These are phyloP conservation scores for Pachyseris speciosa DNA, from an alignment of 64 coral and sea anemone genomes.

Conservation along the genomic window DNA sequence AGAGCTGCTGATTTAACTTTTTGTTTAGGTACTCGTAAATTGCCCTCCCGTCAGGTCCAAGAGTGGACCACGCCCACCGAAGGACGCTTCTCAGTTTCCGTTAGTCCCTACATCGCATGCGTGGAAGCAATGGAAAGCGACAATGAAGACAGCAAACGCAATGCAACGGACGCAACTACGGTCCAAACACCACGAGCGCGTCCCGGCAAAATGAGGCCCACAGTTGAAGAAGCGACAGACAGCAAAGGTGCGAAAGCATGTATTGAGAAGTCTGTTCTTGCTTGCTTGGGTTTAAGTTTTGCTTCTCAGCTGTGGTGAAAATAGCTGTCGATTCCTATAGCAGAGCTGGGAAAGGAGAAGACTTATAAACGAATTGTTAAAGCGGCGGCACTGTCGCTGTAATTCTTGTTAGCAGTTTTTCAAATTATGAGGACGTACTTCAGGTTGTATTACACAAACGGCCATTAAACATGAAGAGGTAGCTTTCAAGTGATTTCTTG, in stretches of 20 bases:
- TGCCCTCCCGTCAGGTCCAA: constrained; percentile 25
- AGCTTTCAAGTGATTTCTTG: too few species aligned
- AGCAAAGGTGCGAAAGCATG: background rate
- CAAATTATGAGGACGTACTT: too few species aligned
- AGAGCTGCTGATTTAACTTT: background rate
- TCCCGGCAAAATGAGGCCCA: background rate
- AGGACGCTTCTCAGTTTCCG: constrained; percentile 60
- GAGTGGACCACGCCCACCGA: constrained; percentile 72
- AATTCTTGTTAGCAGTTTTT: too few species aligned
- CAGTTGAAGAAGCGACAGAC: background rate
- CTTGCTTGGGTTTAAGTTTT: too few species aligned
- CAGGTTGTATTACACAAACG: too few species aligned
- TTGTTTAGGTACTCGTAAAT: background rate
- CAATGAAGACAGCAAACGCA: background rate
- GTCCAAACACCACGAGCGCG: background rate
- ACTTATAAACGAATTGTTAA: too few species aligned
- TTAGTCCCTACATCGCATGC: constrained; percentile 82
- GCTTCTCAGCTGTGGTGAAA: too few species aligned
- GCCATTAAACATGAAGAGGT: too few species aligned
- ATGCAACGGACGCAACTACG: background rate
- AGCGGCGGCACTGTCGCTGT: too few species aligned
- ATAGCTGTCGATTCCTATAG: too few species aligned
- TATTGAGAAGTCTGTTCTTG: too few species aligned
- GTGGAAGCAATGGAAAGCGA: constrained; percentile 72
- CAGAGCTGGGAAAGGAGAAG: too few species aligned